These are phyloP conservation scores for Semnornis frantzii DNA, from an alignment of 2,113 vertebrate genomes.

Conservation along the genomic window DNA sequence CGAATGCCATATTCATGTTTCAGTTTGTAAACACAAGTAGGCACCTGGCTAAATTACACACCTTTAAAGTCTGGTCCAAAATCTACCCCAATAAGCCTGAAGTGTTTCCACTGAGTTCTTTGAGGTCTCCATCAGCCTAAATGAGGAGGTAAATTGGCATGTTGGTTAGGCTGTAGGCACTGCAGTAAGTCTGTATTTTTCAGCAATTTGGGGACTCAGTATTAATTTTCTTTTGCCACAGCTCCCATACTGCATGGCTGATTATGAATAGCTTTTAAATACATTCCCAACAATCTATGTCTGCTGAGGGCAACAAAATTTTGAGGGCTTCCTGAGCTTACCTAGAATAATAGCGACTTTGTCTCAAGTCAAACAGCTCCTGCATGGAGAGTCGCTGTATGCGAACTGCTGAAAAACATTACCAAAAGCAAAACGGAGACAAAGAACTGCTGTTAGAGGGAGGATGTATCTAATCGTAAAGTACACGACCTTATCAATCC, in stretches of 20 bases:
- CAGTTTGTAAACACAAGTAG: neutral
- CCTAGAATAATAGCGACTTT: conserved; percentile 28
- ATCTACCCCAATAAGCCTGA: neutral
- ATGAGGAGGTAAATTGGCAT: neutral
- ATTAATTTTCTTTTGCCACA: neutral
- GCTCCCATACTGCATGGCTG: neutral
- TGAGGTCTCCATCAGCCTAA: neutral
- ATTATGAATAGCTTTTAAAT: neutral
- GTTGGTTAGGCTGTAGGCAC: neutral
- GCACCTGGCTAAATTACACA: neutral
- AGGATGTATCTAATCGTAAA: conserved; percentile 71
- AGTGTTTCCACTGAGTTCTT: neutral
- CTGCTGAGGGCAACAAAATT: conserved; percentile 1
- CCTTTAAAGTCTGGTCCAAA: neutral
- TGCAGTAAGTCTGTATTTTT: neutral
- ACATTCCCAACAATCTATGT: neutral
- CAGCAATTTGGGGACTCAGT: neutral
- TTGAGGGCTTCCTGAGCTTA: conserved; percentile 1
- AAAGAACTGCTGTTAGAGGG: conserved; percentile 54
- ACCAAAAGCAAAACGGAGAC: conserved; percentile 57
- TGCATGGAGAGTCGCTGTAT: neutral
- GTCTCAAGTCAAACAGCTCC: conserved; percentile 40
- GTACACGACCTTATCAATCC: conserved; percentile 67
- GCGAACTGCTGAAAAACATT: neutral
- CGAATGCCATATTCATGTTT: neutral